Base-by-base conservation (phyloP, 2,888 invertebrate species). In the Pandemis cinnamomeana region DNA sequence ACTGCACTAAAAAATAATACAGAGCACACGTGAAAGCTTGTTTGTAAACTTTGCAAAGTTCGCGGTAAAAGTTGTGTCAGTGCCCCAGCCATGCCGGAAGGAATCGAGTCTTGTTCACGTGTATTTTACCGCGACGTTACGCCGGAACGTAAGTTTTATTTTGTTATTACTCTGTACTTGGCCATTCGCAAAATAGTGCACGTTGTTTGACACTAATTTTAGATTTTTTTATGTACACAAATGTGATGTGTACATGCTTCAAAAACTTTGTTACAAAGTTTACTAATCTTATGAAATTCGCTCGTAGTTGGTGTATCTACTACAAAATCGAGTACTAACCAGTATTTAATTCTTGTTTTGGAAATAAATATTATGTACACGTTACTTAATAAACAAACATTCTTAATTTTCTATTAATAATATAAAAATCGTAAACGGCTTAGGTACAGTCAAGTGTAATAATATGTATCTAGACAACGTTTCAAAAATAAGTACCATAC, bases 51-150 rank as follows among this genome's bases (percentile, higher is more conserved):
- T 58, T 27, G 11, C 58, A 10, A 58, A 58, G 58, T 58, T 27
- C 58, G 69, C 71, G 15, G 64, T 75, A 27, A 64, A 75, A 75
- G 60, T 66, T 60, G 71, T 66, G 70, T 66, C 55, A 64, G 69
- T 67, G 72, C 51, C 44, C 41, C 66, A 63, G 88, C 80, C 78
- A 93, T 93, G 93, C 94, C 93, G 78, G 92, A 91, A 72, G 89
- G 91, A 86, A 79, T 83, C 76, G 89, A 83, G 77, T 79, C 78
- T 41, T 72, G 86, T 77, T 83, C 86, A 41, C 87, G 84, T 79
- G 87, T 93, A 75, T 87, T 93, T 58, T 86, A 90, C 58, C 86
- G 89, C 55, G 89, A 92, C 82, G 89, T 93, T 53, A 93, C 93
- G 27, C 91, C 92, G 67, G 93, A 93, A 77, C 86, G 93, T 93